Base-by-base conservation (phyloP, 2,113 vertebrate species). In the Salvator merianae region DNA sequence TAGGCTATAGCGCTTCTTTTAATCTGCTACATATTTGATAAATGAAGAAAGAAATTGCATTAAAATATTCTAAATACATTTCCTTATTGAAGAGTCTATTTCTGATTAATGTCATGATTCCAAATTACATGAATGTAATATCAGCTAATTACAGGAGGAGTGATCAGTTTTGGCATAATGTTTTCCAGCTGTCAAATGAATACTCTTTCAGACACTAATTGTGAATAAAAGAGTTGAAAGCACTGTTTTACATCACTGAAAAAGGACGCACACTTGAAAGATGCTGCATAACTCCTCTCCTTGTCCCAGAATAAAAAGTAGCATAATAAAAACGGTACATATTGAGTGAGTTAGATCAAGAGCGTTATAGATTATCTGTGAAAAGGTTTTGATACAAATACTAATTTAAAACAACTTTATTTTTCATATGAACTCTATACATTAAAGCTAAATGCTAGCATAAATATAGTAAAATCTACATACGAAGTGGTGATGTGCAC, bases 211-310 rank as follows among this genome's bases (percentile, higher is more conserved):
- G 75, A 36, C 22, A 22, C 50, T 77, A n/a, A 38, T 53, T 18
- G 65, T 4, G 70, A 89, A 88, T 1, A 62, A 82, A 87, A 90
- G 68, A 13, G 32, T 7, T 62, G 82, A 87, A 91, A 72, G 14
- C 28, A 50, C 16, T 74, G 43, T 74, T 7, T 28, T 62, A 79
- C 40, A 24, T 32, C 7, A 66, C 32, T 30, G 47, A 71, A 5
- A 68, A 63, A 32, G 6, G 47, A 59, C 28, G 32, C 26, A 38
- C 50, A 32, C 3, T 26, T 26, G 18, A 90, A 88, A 86, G 7
- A 59, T 30, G 82, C 36, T 18, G 20, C 7, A 10, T 36, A 81
- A 81, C 32, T 3, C 26, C n/a, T 59, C 24, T 16, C 6, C 8
- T 7, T 32, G 3, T 34, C 70, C 22, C n/a, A 70, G 66, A 81